phyloP scores from a whole-genome alignment of 1,140 invertebrate species.

The Telenomus remus region DNA sequence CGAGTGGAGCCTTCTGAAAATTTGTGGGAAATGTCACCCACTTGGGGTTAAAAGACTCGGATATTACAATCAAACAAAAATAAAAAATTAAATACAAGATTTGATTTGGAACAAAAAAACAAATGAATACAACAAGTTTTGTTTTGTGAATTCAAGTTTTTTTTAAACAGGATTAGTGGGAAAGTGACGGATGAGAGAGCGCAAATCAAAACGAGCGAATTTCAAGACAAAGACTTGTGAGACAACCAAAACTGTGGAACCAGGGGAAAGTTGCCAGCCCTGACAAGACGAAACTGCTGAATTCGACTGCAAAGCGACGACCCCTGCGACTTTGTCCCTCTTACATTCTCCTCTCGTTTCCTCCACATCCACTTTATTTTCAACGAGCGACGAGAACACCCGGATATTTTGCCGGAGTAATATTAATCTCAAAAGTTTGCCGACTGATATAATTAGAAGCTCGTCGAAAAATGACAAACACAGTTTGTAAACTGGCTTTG shows the following conservation, averaged over 20 bases:
- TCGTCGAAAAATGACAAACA: conserved; percentile 1
- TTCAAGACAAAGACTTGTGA: conserved; percentile 52
- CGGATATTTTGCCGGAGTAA: conserved; percentile 64
- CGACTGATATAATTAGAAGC: conserved; percentile 72
- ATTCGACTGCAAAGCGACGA: conserved; percentile 58
- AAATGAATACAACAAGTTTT: conserved; percentile 37
- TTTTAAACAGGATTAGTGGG: conserved; percentile 60
- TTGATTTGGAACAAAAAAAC: conserved; percentile 31
- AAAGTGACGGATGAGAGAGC: conserved; percentile 51
- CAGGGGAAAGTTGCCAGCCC: conserved; percentile 52
- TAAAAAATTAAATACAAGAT: not conserved
- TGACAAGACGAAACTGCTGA: conserved; percentile 67
- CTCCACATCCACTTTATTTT: conserved; percentile 19
- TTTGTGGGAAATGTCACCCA: conserved; percentile 17
- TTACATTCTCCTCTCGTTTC: conserved; percentile 6
- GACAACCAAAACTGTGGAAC: conserved; percentile 47
- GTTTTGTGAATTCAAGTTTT: too few relatives aligned
- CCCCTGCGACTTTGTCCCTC: conserved; percentile 8
- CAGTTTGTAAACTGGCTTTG: too few relatives aligned
- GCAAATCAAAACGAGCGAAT: conserved; percentile 39
- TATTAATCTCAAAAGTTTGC: conserved; percentile 72
- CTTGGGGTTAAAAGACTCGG: too few relatives aligned
- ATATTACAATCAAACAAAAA: conserved; percentile 2
- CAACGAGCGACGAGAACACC: conserved; percentile 3
- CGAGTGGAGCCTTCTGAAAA: conserved; percentile 23